Evolutionary conservation across 2,888 invertebrate genomes (phyloP), one percentile per base, ranked within the genome.

Genomic region (Hyles lineata): DNA sequence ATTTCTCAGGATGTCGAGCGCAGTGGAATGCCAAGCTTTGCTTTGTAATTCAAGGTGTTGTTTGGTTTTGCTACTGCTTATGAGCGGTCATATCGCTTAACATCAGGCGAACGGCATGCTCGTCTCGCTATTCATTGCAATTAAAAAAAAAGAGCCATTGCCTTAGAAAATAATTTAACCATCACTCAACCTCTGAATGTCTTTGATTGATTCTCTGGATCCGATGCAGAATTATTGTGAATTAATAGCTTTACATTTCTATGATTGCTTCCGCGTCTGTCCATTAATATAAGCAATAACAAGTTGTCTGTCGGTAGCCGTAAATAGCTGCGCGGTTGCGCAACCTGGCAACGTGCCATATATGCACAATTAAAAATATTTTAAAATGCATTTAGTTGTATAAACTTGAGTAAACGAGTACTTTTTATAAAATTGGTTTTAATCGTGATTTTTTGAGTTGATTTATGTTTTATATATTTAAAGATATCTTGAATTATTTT

Each of bases 271-370:
- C 55, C 55, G 55, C 19, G 55, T 55, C 19, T n/a, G 5, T 21
- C 74, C 81, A 81, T 80, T 77, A 78, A 80, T 82, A 77, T 75
- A 70, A 72, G 70, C 73, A 77, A 76, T 79, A 73, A 43, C 69
- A 79, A 82, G 76, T 72, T 75, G 80, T 75, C 74, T 74, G 79
- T 81, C 73, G 63, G 77, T 80, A 35, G 58, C 23, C 76, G 74
- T 81, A 23, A 80, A 81, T 74, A 78, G 76, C 81, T 82, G 80
- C 74, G 71, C 74, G 43, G 70, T 81, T 82, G 76, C 80, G 78
- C 72, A 80, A 80, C 55, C 61, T 80, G 81, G 81, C 76, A 59
- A n/a, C n/a, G 1, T 58, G 81, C 81, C 82, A 81, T 74, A 80
- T 75, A 76, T 72, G 74, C 69, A 77, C 77, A 74, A 74, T 63